These are phyloP conservation scores for Rhegmatorhina hoffmannsi DNA, from an alignment of 2,113 vertebrate genomes.

Conservation along the genomic window DNA sequence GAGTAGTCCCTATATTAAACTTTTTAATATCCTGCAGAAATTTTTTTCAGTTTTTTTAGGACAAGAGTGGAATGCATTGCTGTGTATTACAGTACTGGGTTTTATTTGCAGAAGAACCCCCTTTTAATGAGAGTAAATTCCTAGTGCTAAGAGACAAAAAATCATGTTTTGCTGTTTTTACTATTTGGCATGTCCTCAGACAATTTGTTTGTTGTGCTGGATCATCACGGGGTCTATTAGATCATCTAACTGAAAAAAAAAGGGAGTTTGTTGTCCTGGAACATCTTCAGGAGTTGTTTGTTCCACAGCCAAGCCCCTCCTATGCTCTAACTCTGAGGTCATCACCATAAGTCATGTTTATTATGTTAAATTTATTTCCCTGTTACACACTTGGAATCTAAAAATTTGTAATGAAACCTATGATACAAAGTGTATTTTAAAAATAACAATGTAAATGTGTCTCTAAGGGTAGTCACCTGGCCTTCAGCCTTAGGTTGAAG, in stretches of 20 bases:
- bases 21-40: neutral
- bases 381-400: neutral
- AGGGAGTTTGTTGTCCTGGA: constrained; percentile 68
- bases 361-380: constrained; percentile 34
- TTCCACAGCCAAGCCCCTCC: constrained; percentile 48
- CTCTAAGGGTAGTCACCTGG: neutral
- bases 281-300: constrained; percentile 58
- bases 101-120: constrained; percentile 31
- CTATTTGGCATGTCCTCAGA: constrained; percentile 62
- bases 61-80: neutral
- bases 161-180: constrained; percentile 55
- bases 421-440: neutral
- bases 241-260: constrained; percentile 71
- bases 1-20: neutral
- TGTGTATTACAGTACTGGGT: neutral
- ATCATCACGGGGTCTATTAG: constrained; percentile 72
- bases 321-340: constrained; percentile 48
- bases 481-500: constrained; percentile 11
- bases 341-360: constrained; percentile 37
- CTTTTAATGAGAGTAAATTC: constrained; percentile 44
- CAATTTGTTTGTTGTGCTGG: constrained; percentile 69
- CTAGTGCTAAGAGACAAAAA: constrained; percentile 49
- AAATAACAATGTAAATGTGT: neutral
- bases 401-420: neutral
- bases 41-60: neutral